Conservation (phyloP, 2,113 vertebrate genomes). For the Hassar affinis region DNA sequence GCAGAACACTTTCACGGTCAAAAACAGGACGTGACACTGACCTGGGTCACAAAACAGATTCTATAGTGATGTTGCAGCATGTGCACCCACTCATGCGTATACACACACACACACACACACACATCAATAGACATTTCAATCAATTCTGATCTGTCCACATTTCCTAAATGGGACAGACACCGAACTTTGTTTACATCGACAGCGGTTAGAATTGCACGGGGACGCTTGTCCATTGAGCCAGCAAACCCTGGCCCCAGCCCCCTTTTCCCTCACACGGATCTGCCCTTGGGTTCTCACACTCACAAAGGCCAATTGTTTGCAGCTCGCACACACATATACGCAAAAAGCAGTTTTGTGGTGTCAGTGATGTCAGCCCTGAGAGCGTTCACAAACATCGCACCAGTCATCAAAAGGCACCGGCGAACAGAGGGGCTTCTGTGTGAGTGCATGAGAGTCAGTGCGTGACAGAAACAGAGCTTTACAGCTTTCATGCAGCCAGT, state of each 20-base stretch:
- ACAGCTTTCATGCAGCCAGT: background rate
- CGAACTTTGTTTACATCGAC: slow-evolving; percentile 48
- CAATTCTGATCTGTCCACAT: slow-evolving; percentile 37
- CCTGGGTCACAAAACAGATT: slow-evolving; percentile 13
- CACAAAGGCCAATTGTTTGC: slow-evolving; percentile 45
- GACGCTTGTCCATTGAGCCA: slow-evolving; percentile 29
- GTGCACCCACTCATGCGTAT: slow-evolving; percentile 4
- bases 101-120: slow-evolving; percentile 10
- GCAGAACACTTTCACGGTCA: background rate
- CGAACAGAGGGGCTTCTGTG: slow-evolving; percentile 50
- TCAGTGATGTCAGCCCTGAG: slow-evolving; percentile 48
- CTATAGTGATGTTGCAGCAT: slow-evolving; percentile 15
- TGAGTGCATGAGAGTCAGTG: background rate
- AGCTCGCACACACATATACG: slow-evolving; percentile 22
- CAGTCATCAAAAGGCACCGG: slow-evolving; percentile 44
- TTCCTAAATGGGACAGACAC: slow-evolving; percentile 28
- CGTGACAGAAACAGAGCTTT: background rate
- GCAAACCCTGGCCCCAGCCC: slow-evolving; percentile 18
- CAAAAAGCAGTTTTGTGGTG: slow-evolving; percentile 11
- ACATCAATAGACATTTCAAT: slow-evolving; percentile 28
- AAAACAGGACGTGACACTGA: slow-evolving; percentile 16
- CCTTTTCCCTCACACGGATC: slow-evolving; percentile 2
- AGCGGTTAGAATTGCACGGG: slow-evolving; percentile 19
- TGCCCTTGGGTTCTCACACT: slow-evolving; percentile 52
- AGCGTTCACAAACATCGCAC: slow-evolving; percentile 50